Evolutionary conservation across 2,888 invertebrate species (phyloP), one percentile per base, ranked within the genome.

Genomic region (Drosophila longiperda): DNA sequence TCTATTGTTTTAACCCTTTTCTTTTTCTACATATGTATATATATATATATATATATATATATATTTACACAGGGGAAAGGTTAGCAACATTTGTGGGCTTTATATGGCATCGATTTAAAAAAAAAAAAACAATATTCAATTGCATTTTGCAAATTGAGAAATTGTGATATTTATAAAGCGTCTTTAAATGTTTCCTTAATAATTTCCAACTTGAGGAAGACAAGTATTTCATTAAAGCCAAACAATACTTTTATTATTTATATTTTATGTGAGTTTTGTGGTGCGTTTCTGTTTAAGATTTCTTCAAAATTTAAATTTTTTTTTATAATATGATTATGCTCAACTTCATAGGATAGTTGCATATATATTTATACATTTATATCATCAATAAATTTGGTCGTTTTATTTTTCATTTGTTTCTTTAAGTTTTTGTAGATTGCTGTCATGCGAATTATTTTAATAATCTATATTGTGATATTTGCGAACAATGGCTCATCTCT

Each of bases 1-100:
- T 81, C 87, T 85, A 87, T 87, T 85, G 87, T 85, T 87, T 85
- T 87, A 87, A 87, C 87, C 85, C 85, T 81, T 87, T 83, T 84
- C 73, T 66, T 38, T 58, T 12, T 23, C n/a, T 57, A 38, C 29
- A 52, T 40, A 40, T 54, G 48, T 57, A 53, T 32, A 49, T 73
- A 49, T 55, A 45, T 53, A 49, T 42, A 42, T 62, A 61, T 68
- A 54, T 68, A 53, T 67, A 49, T 33, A 48, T 65, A 29, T 49
- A 23, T 29, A 26, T 48, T 12, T 64, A 59, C 26, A 26, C 8
- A 8, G 34, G 12, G 48, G 48, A 29, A 8, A 20, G 66, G 62
- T 54, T 45, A 68, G 71, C 72, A 72, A 71, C 63, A 74, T 80
- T 82, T 85, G 74, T 58, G 85, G 77, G 73, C 79, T 70, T 69